Conservation (phyloP, 2,113 vertebrate genomes). For the Tenebrosternarchus preto region DNA sequence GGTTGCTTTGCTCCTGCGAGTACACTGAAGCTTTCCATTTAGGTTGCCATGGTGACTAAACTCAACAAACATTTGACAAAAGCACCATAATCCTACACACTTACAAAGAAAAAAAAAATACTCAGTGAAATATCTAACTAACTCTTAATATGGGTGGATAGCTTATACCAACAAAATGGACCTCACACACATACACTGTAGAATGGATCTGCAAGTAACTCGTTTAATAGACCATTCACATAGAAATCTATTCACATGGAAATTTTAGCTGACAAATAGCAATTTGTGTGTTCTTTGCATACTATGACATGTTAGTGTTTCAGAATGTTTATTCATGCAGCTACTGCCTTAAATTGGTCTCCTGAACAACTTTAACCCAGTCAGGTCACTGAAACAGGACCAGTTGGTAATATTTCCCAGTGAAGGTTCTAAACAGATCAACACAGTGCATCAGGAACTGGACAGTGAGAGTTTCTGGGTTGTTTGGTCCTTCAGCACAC, state of each 20-base stretch:
- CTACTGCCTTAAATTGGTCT: background rate
- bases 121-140: background rate
- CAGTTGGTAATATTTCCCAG: no score
- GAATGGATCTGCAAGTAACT: background rate
- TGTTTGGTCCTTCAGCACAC: no score
- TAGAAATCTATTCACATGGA: background rate
- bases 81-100: slow-evolving; percentile 9
- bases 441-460: no score
- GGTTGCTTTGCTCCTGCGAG: background rate
- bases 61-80: slow-evolving; percentile 34
- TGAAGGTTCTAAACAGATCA: no score
- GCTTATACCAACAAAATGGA: background rate
- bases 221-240: background rate
- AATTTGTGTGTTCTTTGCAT: background rate
- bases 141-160: background rate
- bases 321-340: background rate
- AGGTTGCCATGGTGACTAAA: slow-evolving; percentile 47
- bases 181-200: background rate
- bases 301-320: background rate
- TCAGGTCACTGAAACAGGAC: background rate
- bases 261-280: background rate
- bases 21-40: slow-evolving; percentile 20
- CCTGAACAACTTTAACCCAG: no score
- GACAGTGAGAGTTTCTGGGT: no score
- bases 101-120: background rate